Evolutionary conservation across 1,140 invertebrate genomes (phyloP).

Genomic region (Euura lappo): DNA sequence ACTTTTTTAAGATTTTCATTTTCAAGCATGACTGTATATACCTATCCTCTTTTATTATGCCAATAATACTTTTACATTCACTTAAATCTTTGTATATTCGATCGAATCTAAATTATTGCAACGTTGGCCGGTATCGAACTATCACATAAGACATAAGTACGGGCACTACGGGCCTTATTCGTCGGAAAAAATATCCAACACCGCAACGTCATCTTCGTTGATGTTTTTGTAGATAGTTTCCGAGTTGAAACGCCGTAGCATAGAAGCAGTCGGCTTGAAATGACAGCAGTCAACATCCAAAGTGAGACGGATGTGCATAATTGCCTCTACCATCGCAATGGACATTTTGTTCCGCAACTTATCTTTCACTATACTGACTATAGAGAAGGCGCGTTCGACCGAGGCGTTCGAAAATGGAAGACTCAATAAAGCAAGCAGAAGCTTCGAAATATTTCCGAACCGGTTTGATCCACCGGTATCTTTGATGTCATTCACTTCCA

Average conservation of each 20-base stretch:
- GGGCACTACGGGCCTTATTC: neutral
- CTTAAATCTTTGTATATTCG: neutral
- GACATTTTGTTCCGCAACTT: slow-evolving; percentile 24
- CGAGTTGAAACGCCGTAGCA: slow-evolving; percentile 21
- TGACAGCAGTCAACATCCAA: slow-evolving; percentile 11
- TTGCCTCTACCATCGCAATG: slow-evolving; percentile 23
- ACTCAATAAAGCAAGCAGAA: slow-evolving; percentile 24
- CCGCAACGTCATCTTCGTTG: slow-evolving; percentile 1
- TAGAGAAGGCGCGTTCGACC: slow-evolving; percentile 24
- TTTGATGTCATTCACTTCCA: slow-evolving; percentile 17
- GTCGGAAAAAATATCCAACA: neutral
- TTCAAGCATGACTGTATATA: neutral
- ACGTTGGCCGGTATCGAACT: neutral
- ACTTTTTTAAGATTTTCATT: neutral
- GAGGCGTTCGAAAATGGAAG: slow-evolving; percentile 28
- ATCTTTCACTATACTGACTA: slow-evolving; percentile 25
- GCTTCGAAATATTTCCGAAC: slow-evolving; percentile 22
- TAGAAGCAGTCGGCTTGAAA: slow-evolving; percentile 20
- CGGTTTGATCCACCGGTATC: slow-evolving; percentile 20
- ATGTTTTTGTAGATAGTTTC: slow-evolving; percentile 21
- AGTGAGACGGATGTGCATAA: slow-evolving; percentile 20
- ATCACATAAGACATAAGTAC: neutral
- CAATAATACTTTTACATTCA: neutral
- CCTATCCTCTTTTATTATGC: neutral
- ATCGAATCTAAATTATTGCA: neutral